Base-by-base conservation (phyloP, 1,140 invertebrate genomes). In the Trialeurodes vaporariorum region DNA sequence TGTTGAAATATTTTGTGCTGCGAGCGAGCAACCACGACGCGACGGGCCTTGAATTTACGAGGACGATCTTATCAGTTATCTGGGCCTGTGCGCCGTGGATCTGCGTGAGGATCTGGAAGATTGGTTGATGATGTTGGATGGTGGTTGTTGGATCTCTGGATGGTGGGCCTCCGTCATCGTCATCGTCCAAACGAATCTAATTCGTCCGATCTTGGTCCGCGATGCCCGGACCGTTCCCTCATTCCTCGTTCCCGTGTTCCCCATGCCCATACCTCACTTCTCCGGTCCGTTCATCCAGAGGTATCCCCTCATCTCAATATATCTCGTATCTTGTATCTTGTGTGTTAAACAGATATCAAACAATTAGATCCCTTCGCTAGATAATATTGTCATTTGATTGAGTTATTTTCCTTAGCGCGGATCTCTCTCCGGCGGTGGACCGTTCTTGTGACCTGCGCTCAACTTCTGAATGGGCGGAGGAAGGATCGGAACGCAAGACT, bases 1-100 rank as follows among this genome's bases (percentile, higher is more conserved):
- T 49, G 34, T 49, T 49, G 34, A 49, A 49, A 49, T 49, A 49
- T 49, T 49, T n/a, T n/a, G n/a, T n/a, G n/a, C n/a, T n/a, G n/a
- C n/a, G n/a, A n/a, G n/a, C n/a, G n/a, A n/a, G n/a, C n/a, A n/a
- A n/a, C n/a, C n/a, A n/a, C 34, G 34, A 49, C 34, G 5, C 17
- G 17, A 17, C 5, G 34, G 17, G 34, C 17, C 34, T 5, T 9
- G 17, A 17, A 49, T 5, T 49, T 49, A 49, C 17, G 34, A 49
- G 34, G 17, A 49, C 34, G 34, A 49, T 49, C 17, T 49, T 49
- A 49, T 49, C 34, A n/a, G n/a, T n/a, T n/a, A n/a, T n/a, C n/a
- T n/a, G n/a, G n/a, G n/a, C n/a, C n/a, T n/a, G n/a, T n/a, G n/a
- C n/a, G n/a, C n/a, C n/a, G n/a, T n/a, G n/a, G n/a, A n/a, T n/a